Conservation (phyloP, 2,888 invertebrate species). For the Zygogramma bicolorata region DNA sequence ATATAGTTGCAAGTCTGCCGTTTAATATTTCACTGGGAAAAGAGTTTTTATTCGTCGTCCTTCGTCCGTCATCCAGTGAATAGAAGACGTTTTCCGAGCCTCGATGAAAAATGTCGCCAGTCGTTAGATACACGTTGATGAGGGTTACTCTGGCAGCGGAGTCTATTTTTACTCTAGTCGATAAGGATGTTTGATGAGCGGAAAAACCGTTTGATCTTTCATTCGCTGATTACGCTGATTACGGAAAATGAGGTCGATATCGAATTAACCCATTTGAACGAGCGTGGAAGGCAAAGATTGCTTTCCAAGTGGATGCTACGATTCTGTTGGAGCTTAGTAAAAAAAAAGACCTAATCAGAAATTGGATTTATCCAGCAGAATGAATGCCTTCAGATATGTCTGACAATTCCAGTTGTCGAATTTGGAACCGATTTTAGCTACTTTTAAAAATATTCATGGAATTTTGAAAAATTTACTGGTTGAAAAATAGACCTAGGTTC, state of each 20-base stretch:
- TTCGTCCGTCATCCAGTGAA: neutral
- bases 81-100: neutral
- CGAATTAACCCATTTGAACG: neutral
- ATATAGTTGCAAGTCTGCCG: neutral
- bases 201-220: neutral
- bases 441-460: no score
- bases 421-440: no score
- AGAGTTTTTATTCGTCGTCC: neutral
- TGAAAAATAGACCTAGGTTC: no score
- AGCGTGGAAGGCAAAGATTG: neutral
- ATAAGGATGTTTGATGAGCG: neutral
- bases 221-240: neutral
- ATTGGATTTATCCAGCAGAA: no score
- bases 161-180: neutral
- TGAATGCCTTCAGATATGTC: no score
- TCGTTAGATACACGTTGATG: neutral
- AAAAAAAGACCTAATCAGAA: no score
- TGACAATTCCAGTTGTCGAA: no score
- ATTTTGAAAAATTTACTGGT: no score
- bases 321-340: no score
- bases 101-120: neutral
- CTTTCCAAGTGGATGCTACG: neutral
- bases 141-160: neutral
- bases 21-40: neutral
- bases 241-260: neutral